Percentiles rank a stretch among this genome's conserved stretches.
Conservation (phyloP, 2,797 vertebrate species). For the Halcyon chelicuti region DNA sequence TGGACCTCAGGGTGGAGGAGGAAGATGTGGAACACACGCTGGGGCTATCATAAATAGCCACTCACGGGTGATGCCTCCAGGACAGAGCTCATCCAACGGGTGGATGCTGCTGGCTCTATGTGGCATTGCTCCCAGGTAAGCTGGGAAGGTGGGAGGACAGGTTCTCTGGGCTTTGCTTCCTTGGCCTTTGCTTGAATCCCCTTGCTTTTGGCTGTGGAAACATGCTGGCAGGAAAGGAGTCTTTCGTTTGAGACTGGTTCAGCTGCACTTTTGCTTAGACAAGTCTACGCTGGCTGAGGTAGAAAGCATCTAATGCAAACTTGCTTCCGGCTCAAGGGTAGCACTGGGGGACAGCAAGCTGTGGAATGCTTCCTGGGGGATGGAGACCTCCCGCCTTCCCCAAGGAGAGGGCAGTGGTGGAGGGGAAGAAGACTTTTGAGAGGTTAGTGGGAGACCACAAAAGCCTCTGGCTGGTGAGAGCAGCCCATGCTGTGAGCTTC, state of each 20-base stretch:
- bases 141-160: neutral
- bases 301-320: neutral
- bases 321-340: neutral
- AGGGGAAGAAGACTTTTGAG: neutral
- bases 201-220: neutral
- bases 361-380: accelerated
- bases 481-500: neutral
- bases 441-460: neutral
- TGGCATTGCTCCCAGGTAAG: constrained; percentile 4
- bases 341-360: accelerated
- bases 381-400: neutral
- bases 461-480: neutral
- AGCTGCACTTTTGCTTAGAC: neutral
- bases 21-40: neutral
- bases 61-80: neutral
- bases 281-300: neutral
- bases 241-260: neutral
- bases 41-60: constrained; percentile 42
- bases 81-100: neutral
- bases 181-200: neutral
- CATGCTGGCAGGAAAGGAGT: neutral
- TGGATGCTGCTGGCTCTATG: accelerated
- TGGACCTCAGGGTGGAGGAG: neutral
- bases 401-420: accelerated
- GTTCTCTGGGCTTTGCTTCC: neutral